A percentile compares a stretch with the other conserved stretches of the same genome.
phyloP scores from a whole-genome alignment of 2,888 invertebrate genomes.

The Athetis lepigone region DNA sequence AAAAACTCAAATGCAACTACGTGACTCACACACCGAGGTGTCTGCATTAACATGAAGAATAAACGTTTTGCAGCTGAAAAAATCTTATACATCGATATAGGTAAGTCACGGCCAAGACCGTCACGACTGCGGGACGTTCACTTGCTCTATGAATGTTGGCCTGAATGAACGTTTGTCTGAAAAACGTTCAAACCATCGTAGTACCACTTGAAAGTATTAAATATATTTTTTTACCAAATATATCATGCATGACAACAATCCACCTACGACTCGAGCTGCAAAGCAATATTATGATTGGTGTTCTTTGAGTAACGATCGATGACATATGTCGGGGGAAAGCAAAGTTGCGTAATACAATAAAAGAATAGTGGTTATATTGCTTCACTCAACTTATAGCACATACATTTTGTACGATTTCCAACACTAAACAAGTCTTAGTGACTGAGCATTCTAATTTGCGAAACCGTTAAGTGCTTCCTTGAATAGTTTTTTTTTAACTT shows the following conservation, averaged over 20 bases:
- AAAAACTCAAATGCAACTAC: background rate
- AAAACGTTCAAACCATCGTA: no score
- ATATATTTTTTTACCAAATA: background rate
- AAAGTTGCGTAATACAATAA: constrained; percentile 50
- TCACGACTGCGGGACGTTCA: no score
- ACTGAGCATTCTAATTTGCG: constrained; percentile 47
- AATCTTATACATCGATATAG: no score
- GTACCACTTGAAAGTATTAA: background rate
- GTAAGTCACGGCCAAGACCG: no score
- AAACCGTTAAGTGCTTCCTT: constrained; percentile 37
- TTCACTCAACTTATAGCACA: constrained; percentile 32
- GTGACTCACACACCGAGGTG: no score
- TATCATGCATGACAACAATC: background rate
- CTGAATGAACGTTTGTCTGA: no score
- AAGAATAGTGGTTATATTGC: constrained; percentile 45
- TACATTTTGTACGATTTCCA: constrained; percentile 38
- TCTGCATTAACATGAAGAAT: no score
- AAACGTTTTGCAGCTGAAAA: no score
- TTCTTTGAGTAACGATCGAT: constrained; percentile 25
- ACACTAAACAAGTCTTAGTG: constrained; percentile 23
- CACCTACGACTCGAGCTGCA: constrained; percentile 8
- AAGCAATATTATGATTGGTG: constrained; percentile 11
- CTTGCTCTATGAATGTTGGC: no score
- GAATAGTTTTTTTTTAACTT: constrained; percentile 14
- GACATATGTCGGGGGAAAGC: constrained; percentile 41